Evolutionary conservation across 1,140 invertebrate genomes (phyloP).

Genomic region (Lethrus apterus): DNA sequence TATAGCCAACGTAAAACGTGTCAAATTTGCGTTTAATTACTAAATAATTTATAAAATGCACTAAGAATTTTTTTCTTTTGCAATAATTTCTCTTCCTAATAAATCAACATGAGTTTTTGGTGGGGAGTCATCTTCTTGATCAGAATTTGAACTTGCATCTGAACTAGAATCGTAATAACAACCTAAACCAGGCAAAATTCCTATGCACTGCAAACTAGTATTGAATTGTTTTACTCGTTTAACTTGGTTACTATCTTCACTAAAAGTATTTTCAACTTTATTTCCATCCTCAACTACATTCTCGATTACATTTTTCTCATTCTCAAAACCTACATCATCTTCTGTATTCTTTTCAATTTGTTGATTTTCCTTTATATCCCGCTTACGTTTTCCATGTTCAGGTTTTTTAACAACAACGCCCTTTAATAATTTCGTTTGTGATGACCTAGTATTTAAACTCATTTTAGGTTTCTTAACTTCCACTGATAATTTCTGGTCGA

Average conservation of each 20-base stretch:
- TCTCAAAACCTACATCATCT: constrained; percentile 8
- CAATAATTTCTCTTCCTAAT: constrained; percentile 47
- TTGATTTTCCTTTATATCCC: constrained; percentile 44
- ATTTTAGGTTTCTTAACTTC: constrained; percentile 43
- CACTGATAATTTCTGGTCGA: constrained; percentile 55
- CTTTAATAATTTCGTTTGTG: constrained; percentile 52
- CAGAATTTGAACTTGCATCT: constrained; percentile 54
- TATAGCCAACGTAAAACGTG: too few relatives aligned
- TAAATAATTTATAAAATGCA: too few relatives aligned
- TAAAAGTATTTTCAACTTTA: constrained; percentile 2
- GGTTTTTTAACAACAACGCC: constrained; percentile 53
- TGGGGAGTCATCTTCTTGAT: constrained; percentile 44
- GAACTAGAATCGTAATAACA: constrained; percentile 63
- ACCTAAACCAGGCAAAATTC: constrained; percentile 68
- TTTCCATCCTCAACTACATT: neutral
- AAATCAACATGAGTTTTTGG: constrained; percentile 45
- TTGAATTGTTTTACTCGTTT: constrained; percentile 7
- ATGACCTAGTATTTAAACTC: constrained; percentile 28
- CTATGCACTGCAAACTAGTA: constrained; percentile 57
- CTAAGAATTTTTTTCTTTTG: constrained; percentile 40
- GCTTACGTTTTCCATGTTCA: constrained; percentile 51
- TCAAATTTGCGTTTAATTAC: too few relatives aligned
- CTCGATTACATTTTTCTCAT: constrained; percentile 1
- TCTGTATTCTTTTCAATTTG: constrained; percentile 6
- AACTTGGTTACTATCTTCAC: neutral